Percentiles rank a stretch among this genome's conserved stretches.
Evolutionary conservation across 2,113 vertebrate species (phyloP).

Genomic region (Myanophis thanlyinensis): DNA sequence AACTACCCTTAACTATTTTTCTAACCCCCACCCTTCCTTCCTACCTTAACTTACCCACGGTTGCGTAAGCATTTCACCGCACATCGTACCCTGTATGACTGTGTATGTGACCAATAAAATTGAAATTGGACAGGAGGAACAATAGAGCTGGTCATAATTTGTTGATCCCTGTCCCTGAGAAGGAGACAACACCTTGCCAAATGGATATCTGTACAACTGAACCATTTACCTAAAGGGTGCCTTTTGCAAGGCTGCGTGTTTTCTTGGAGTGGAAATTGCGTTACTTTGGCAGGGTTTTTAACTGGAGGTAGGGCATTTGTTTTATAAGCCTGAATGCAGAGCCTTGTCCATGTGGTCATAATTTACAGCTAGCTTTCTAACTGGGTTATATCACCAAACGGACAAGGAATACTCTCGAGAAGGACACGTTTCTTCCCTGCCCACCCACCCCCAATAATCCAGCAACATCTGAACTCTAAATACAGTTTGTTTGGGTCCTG

Average conservation of each 20-base stretch:
- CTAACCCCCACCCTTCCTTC: no score
- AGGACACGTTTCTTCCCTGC: no score
- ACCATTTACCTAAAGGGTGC: not conserved
- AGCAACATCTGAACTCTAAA: not conserved
- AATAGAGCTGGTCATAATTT: not conserved
- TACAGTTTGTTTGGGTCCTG: not conserved
- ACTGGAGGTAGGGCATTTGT: not conserved
- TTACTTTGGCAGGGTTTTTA: not conserved
- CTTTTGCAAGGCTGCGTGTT: not conserved
- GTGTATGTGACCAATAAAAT: no score
- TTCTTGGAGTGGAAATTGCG: not conserved
- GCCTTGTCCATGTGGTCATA: not conserved
- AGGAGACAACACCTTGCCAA: not conserved
- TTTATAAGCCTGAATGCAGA: not conserved
- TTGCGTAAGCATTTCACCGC: no score
- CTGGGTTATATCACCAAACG: not conserved
- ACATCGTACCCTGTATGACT: no score
- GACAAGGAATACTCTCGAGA: not conserved
- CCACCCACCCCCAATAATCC: not conserved
- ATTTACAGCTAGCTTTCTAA: no score
- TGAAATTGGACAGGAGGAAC: not conserved
- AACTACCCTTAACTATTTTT: no score
- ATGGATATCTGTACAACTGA: not conserved
- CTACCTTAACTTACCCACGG: no score
- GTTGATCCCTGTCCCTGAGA: not conserved